Base-by-base conservation (phyloP, 1,140 invertebrate species). In the Drosophila athabasca region DNA sequence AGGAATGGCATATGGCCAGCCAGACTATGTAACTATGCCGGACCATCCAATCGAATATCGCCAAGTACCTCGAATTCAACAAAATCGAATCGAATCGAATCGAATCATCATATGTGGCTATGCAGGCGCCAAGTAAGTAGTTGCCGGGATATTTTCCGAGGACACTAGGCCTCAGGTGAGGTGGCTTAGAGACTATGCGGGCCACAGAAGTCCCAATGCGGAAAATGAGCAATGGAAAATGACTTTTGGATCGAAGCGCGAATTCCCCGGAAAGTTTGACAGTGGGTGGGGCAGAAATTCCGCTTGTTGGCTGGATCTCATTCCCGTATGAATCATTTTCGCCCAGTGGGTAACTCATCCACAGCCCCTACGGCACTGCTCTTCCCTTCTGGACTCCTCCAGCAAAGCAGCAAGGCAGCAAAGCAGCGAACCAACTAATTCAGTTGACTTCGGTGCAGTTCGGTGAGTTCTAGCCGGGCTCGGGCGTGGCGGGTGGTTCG, bases 361-460 rank as follows among this genome's bases (percentile, higher is more conserved):
- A 35, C 29, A 19, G n/a, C 22, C 31, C 22, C 54, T n/a, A n/a
- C 11, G n/a, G 17, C 7, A 35, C 19, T 2, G 13, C 29, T 2
- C n/a, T 3, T 54, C 43, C 9, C 29, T 17, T 6, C 19, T 15
- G 15, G 9, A 17, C 22, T 49, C 26, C 43, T 43, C 35, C 62
- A 58, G 22, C 44, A 35, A 49, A 68, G 67, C 67, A 58, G 52
- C 67, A n/a, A n/a, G n/a, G n/a, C 62, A 58, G 22, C 44, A 35
- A 49, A 68, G 67, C 67, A 58, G 52, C 67, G 59, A 64, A 74
- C 59, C 50, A 72, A 73, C 69, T 73, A 62, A 73, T 70, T 70
- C 70, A 73, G 70, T 73, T 73, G 70, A 73, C 70, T 73, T 52
- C 66, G 67, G 43, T 67, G 53, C 50, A 65, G 31, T 65, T 39